Evolutionary conservation across 2,113 vertebrate genomes (phyloP), one percentile per base, ranked within the genome.

Genomic region (Pseudorectes ferrugineus): DNA sequence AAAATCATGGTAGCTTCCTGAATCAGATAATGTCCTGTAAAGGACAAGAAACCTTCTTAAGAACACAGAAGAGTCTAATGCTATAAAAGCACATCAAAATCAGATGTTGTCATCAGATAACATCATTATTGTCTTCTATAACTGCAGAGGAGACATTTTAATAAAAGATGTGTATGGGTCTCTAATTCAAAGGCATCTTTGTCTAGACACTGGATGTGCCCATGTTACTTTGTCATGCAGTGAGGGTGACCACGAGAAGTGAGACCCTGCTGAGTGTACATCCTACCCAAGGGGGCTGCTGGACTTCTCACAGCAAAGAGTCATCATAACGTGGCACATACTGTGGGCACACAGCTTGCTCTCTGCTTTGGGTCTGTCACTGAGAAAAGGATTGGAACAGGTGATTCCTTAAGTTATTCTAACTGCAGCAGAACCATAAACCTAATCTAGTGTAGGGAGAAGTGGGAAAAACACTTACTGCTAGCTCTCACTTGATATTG

Each of bases 321-420:
- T 7, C 36, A 33, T 29, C 29, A 8, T 3, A 19, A 6, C 2
- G 1, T 22, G 28, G n/a, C 42, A 28, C 40, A 4, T 2, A 16
- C 7, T 19, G 33, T 5, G 28, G 22, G 31, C 51, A 48, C 1
- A 6, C 5, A 63, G 33, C 17, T 71, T 54, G 25, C 55, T 74
- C 25, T 49, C 76, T 84, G 17, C n/a, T 77, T 74, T 62, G 25
- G 16, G 19, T 31, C 61, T 67, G 2, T 14, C 40, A 14, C 48
- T 40, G 36, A 57, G 25, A 42, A 87, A 87, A 75, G 18, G 12
- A 35, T 14, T 3, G 1, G 12, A 66, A 54, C 15, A 19, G 31
- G 33, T 51, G 29, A 79, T 72, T 68, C 13, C n/a, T 68, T 29
- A 62, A 62, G 33, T 71, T 71, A 33, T 14, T 45, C 13, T 54